These are phyloP conservation scores for Campylomormyrus tamandua DNA, from an alignment of 2,113 vertebrate species.

Conservation along the genomic window DNA sequence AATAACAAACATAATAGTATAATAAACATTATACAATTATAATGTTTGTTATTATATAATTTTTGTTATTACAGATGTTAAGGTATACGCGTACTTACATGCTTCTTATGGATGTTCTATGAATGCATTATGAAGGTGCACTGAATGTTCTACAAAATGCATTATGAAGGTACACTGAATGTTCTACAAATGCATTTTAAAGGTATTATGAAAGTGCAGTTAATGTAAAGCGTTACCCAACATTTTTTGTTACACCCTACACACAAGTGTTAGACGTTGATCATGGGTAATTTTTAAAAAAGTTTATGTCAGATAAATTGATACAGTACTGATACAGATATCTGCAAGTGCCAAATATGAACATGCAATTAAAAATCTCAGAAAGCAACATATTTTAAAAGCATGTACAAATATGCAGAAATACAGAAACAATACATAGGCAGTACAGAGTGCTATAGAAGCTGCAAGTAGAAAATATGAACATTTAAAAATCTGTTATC, in stretches of 20 bases:
- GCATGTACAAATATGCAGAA: background rate
- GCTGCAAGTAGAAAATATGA: background rate
- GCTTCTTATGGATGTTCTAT: background rate
- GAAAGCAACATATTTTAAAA: background rate
- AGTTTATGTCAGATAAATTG: background rate
- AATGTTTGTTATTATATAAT: background rate
- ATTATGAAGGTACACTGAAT: no score
- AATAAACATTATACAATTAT: background rate
- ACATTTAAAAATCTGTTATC: background rate
- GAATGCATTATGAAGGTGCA: background rate
- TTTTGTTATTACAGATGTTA: background rate
- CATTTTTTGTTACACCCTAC: background rate
- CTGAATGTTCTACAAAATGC: background rate
- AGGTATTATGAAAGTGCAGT: background rate
- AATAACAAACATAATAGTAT: background rate
- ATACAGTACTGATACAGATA: background rate
- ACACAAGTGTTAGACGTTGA: no score
- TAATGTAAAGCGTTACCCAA: background rate
- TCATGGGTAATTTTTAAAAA: background rate
- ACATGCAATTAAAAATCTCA: background rate
- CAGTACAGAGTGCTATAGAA: background rate
- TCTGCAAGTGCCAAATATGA: background rate
- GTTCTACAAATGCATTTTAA: background rate
- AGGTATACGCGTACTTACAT: background rate
- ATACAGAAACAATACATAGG: background rate